Conservation (phyloP, 2,113 vertebrate species). For the Apteryx owenii region DNA sequence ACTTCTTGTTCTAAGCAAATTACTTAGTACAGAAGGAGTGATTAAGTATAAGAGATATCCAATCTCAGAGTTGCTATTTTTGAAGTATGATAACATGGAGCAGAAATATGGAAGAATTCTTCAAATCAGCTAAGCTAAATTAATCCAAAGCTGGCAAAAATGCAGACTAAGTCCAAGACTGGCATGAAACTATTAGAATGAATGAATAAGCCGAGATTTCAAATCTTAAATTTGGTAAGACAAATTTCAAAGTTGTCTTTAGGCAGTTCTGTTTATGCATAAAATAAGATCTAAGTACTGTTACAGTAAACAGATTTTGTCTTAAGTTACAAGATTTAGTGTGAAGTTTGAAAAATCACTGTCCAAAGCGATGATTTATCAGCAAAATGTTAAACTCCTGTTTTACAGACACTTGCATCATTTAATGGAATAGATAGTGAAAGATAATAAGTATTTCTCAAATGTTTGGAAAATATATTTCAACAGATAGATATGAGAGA, state of each 20-base stretch:
- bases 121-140: not conserved
- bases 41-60: not conserved
- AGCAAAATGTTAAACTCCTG: not conserved
- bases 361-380: not conserved
- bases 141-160: not conserved
- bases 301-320: not conserved
- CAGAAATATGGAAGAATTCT: not conserved
- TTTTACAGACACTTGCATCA: not conserved
- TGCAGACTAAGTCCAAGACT: not conserved
- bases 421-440: not conserved
- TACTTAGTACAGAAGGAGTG: not conserved
- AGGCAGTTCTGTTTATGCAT: not conserved
- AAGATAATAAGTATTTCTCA: not conserved
- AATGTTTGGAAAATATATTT: not conserved
- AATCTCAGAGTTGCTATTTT: not conserved
- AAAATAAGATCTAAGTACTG: not conserved
- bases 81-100: not conserved
- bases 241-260: not conserved
- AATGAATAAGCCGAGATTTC: not conserved
- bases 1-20: not conserved
- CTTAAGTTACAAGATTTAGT: not conserved
- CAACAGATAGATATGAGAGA: not conserved
- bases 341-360: not conserved
- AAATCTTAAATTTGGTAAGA: not conserved
- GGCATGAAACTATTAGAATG: not conserved